Conservation (phyloP, 2,797 vertebrate genomes). For the Furcifer pardalis region DNA sequence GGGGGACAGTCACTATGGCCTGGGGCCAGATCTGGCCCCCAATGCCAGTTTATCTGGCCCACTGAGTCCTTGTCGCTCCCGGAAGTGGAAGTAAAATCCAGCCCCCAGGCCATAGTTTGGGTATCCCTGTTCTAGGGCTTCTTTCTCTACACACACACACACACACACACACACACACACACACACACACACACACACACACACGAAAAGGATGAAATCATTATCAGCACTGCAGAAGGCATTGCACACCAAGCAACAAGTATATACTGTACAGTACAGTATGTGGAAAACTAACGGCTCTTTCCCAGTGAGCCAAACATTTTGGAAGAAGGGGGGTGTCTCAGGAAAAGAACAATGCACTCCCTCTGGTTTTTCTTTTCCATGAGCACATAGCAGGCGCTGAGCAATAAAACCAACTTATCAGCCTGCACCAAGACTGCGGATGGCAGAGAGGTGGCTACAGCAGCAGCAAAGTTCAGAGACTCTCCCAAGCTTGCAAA, state of each 20-base stretch:
- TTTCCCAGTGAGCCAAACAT: not conserved
- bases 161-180: not conserved
- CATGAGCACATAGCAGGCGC: slow-evolving; percentile 13
- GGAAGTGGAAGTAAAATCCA: too few relatives aligned
- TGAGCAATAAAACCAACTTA: slow-evolving; percentile 24
- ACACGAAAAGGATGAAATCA: not conserved
- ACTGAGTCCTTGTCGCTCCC: too few relatives aligned
- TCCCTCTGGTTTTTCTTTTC: slow-evolving; percentile 17
- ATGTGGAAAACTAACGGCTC: not conserved
- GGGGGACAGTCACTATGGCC: too few relatives aligned
- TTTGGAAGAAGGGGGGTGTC: not conserved
- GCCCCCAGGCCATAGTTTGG: too few relatives aligned
- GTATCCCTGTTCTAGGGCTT: not conserved
- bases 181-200: not conserved
- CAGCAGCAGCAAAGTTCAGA: not conserved
- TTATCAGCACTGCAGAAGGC: not conserved
- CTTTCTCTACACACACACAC: not conserved
- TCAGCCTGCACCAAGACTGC: not conserved
- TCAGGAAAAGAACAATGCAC: slow-evolving; percentile 13
- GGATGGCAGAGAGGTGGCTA: not conserved
- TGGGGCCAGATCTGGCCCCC: too few relatives aligned
- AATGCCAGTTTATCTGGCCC: too few relatives aligned
- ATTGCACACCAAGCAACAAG: not conserved
- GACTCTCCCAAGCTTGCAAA: not conserved
- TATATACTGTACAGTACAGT: too few relatives aligned